Evolutionary conservation across 35 echinoderm and acorn worm species (phyloP).

Genomic region (Eucidaris tribuloides): DNA sequence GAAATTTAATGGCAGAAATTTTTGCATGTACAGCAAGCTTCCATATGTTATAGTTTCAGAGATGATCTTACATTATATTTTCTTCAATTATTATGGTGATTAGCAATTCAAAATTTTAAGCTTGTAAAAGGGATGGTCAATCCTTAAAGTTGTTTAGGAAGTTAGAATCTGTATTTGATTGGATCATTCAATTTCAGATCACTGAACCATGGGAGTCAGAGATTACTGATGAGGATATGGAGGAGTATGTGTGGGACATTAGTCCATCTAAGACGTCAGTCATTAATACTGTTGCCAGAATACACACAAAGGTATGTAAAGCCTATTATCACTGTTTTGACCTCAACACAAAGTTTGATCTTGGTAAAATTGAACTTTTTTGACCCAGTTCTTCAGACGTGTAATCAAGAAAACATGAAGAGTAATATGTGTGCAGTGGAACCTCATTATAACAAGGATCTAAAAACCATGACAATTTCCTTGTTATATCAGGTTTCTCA

Average conservation of each 20-base stretch:
- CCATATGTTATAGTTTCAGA: too few species aligned
- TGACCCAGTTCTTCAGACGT: neutral
- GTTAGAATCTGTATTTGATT: neutral
- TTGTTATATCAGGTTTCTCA: too few species aligned
- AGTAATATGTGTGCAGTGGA: neutral
- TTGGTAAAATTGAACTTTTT: neutral
- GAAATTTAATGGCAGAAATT: too few species aligned
- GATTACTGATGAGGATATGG: constrained; percentile 65
- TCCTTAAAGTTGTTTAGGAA: neutral
- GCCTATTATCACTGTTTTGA: neutral
- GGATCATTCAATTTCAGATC: neutral
- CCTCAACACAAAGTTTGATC: neutral
- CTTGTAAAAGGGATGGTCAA: too few species aligned
- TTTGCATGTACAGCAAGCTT: too few species aligned
- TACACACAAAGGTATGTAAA: constrained; percentile 42
- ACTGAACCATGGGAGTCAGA: constrained; percentile 55
- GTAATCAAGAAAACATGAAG: neutral
- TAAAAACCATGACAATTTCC: too few species aligned
- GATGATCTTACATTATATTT: too few species aligned
- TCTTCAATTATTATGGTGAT: too few species aligned
- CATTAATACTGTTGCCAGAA: constrained; percentile 30
- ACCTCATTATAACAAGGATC: too few species aligned
- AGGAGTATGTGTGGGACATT: constrained; percentile 61
- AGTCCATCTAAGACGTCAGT: constrained; percentile 15
- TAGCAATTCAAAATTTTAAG: too few species aligned